Percentiles rank a stretch among this genome's conserved stretches.
Conservation (phyloP, 2,113 vertebrate genomes). For the Gymnobelideus leadbeateri region DNA sequence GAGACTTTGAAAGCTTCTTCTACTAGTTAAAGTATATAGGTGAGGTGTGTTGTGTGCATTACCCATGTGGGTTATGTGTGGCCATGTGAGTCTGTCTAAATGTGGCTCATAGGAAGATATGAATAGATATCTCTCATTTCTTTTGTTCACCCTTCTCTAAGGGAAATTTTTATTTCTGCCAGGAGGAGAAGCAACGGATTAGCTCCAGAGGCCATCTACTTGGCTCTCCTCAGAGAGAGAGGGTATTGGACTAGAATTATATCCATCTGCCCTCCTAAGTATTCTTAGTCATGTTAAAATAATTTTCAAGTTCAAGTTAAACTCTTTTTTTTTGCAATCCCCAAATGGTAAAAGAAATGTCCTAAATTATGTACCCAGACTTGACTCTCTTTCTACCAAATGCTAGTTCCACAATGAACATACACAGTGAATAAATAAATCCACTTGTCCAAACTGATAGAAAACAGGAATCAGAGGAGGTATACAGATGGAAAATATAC, state of each 20-base stretch:
- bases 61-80: neutral
- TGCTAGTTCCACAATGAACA: neutral
- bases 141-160: neutral
- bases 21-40: slow-evolving; percentile 30
- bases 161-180: neutral
- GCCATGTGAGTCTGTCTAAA: neutral
- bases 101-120: neutral
- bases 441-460: neutral
- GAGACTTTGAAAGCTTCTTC: slow-evolving; percentile 36
- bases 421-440: neutral
- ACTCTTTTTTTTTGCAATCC: neutral
- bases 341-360: neutral
- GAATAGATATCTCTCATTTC: neutral
- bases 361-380: neutral
- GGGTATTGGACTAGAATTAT: neutral
- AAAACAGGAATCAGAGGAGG: neutral
- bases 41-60: neutral
- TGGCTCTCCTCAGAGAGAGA: neutral
- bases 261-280: neutral
- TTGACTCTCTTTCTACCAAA: neutral
- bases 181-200: neutral
- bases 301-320: neutral
- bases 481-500: neutral
- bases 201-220: neutral
- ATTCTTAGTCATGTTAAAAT: neutral